Base-by-base conservation (phyloP, 2,888 invertebrate species). In the Mythimna impura region DNA sequence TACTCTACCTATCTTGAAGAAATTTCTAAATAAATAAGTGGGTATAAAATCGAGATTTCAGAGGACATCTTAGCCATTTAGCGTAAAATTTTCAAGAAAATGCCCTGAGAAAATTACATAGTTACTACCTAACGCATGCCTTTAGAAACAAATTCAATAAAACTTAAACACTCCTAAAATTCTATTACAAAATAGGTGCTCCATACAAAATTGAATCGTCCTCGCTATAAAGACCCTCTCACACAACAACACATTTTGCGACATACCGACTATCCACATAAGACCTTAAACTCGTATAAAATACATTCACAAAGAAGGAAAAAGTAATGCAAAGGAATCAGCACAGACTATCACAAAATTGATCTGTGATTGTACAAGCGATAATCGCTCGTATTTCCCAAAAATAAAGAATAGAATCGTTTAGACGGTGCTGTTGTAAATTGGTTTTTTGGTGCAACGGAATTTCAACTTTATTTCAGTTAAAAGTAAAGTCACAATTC, bases 281-380 rank as follows among this genome's bases (percentile, higher is more conserved):
- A 95, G 95, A 94, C 93, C 90, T 93, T 94, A 93, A 89, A 94
- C 93, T 94, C 94, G 90, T 92, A 94, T 94, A 95, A 96, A 95
- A 94, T 94, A 95, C 94, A 92, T 93, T 91, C 92, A 94, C 95
- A 95, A 94, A 94, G 95, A 94, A 94, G 91, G 94, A 94, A 95
- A 95, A 96, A 95, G 95, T 96, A 96, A 95, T 94, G 95, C 93
- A 92, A 94, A 95, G 94, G 95, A 96, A 95, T 96, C 96, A 93
- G 94, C 93, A 93, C 93, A 90, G 94, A 94, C 95, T 95, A 95
- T 96, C 96, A 92, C 93, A 91, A 95, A 96, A 96, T 96, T 95
- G 95, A 95, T 95, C 96, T 94, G 76, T 75, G 64, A 72, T 77
- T 63, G 70, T 20, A 34, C 92, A 93, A 75, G 68, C 86, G 43